Base-by-base conservation (phyloP, 2,113 vertebrate genomes). In the Periophthalmus modestus region DNA sequence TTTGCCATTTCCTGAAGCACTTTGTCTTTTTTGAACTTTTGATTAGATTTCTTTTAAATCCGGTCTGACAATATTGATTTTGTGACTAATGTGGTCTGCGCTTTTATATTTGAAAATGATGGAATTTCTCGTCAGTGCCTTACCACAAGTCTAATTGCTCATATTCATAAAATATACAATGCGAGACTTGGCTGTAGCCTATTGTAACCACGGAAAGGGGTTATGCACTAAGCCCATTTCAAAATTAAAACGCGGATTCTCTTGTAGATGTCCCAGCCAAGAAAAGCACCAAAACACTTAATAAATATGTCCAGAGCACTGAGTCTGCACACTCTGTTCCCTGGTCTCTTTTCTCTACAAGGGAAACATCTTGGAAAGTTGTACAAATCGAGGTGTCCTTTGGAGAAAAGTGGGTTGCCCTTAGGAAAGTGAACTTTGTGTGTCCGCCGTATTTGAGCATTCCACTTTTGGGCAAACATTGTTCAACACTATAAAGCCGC, bases 401-500 rank as follows among this genome's bases (percentile, higher is more conserved):
- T 89, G 54, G 71, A 83, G 85, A 74, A 67, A 33, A 46, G 54
- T 43, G 16, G 62, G 62, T 12, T 59, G 46, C 23, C 63, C 73
- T 57, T 36, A 15, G 74, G 57, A 46, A 16, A 4, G 71, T 85
- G 84, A 73, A 86, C 87, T 89, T 89, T 85, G 78, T 73, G 74
- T 84, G 80, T 74, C 78, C 77, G 75, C 16, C 82, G 73, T 91
- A 86, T 94, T 92, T 93, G 92, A 84, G 82, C 91, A 92, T 92
- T 91, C 92, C 88, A 82, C 68, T 69, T 62, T 77, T 82, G 73
- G 78, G 92, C 86, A 90, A 91, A 92, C 83, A 87, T 73, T 62
- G 79, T 81, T 28, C 46, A 72, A 67, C 72, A 86, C 85, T 75
- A 79, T 83, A 73, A 87, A 86, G 89, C 77, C 70, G 0, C 16